These are phyloP conservation scores for Opisthograptis luteolata DNA, from an alignment of 2,888 invertebrate species.

Conservation along the genomic window DNA sequence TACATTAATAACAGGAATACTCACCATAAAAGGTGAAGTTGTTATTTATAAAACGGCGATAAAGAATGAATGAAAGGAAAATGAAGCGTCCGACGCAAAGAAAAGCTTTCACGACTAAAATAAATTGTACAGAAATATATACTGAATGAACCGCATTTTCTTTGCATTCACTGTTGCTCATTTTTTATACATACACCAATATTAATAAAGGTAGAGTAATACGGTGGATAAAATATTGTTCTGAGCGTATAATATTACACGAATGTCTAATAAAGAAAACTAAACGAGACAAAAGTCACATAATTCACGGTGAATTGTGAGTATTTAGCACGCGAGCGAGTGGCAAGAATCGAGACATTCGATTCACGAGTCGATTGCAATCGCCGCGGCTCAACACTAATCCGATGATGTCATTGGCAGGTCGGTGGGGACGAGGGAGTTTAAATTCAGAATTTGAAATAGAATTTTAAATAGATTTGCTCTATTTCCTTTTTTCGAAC, in stretches of 20 bases:
- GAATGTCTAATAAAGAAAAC: slow-evolving; percentile 72
- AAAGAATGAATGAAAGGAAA: slow-evolving; percentile 6
- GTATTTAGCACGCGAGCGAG: slow-evolving; percentile 71
- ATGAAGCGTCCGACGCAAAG: slow-evolving; percentile 1
- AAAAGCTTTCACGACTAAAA: not conserved
- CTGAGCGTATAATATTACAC: slow-evolving; percentile 58
- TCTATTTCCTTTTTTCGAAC: slow-evolving; percentile 41
- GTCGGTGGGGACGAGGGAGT: slow-evolving; percentile 49
- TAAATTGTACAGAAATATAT: slow-evolving; percentile 11
- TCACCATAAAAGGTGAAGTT: too few species aligned
- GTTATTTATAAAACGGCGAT: slow-evolving; percentile 15
- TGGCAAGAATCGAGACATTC: slow-evolving; percentile 57
- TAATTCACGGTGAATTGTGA: slow-evolving; percentile 75
- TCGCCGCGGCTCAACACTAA: slow-evolving; percentile 55
- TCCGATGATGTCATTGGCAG: slow-evolving; percentile 57
- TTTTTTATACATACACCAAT: slow-evolving; percentile 37
- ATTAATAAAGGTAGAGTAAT: slow-evolving; percentile 46
- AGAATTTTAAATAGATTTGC: slow-evolving; percentile 41
- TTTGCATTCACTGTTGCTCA: slow-evolving; percentile 16
- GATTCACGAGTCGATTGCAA: slow-evolving; percentile 50
- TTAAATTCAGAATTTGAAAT: slow-evolving; percentile 48
- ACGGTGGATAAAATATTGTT: slow-evolving; percentile 49
- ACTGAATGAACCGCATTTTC: slow-evolving; percentile 20
- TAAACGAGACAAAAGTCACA: slow-evolving; percentile 73
- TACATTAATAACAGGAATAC: slow-evolving; percentile 43